These are phyloP conservation scores for Phaetusa simplex DNA, from an alignment of 2,113 vertebrate genomes.

Conservation along the genomic window DNA sequence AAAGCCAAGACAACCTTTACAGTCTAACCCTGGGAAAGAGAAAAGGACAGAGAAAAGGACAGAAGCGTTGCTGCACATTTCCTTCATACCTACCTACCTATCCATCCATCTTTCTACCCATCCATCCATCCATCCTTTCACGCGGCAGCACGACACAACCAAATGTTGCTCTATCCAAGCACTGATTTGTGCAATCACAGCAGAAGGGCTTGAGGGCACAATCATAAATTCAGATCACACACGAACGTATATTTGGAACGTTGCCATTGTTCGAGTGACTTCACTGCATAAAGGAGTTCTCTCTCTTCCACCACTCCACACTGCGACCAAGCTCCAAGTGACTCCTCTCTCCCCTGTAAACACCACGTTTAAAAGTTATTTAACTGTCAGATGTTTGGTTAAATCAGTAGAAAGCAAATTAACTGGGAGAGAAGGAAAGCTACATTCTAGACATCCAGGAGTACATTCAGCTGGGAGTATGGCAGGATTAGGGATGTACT, in stretches of 20 bases:
- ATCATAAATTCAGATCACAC: neutral
- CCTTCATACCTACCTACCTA: too few relatives aligned
- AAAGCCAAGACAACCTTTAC: neutral
- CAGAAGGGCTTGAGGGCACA: neutral
- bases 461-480: neutral
- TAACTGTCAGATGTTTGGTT: neutral
- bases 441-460: neutral
- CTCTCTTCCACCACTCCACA: neutral
- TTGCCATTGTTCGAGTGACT: neutral
- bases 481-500: neutral
- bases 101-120: neutral
- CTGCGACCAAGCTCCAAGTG: neutral
- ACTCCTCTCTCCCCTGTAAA: too few relatives aligned
- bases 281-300: neutral
- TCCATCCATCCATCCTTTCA: too few relatives aligned
- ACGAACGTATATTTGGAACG: neutral
- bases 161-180: neutral
- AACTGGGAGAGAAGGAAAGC: neutral
- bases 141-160: neutral
- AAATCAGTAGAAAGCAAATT: neutral
- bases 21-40: neutral
- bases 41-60: neutral
- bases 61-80: neutral
- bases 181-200: neutral
- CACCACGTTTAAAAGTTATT: neutral